These are phyloP conservation scores for Zygothrica quintamaculata DNA, from an alignment of 2,888 invertebrate genomes.

Conservation along the genomic window DNA sequence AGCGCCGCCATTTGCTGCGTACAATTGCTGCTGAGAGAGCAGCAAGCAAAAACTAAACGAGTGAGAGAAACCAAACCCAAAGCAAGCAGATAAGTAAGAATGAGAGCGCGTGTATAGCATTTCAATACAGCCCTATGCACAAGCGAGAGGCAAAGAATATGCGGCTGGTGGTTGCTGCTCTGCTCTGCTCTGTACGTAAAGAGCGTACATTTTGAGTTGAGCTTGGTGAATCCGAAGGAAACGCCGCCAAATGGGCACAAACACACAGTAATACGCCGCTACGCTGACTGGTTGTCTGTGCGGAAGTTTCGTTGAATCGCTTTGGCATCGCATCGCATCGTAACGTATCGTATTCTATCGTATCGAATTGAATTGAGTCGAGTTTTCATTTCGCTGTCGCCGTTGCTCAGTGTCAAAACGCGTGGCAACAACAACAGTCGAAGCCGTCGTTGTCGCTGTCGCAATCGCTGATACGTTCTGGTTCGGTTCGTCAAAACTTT, in stretches of 20 bases:
- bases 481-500: constrained; percentile 30
- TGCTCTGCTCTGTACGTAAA: constrained; percentile 2
- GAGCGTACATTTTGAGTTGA: constrained; percentile 11
- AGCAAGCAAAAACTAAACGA: not conserved
- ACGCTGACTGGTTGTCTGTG: constrained; percentile 67
- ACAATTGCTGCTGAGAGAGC: constrained; percentile 20
- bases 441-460: constrained; percentile 4
- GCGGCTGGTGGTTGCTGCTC: constrained; percentile 36
- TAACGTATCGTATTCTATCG: constrained; percentile 7
- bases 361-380: constrained; percentile 23
- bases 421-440: constrained; percentile 57
- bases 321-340: constrained; percentile 24
- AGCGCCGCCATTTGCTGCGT: constrained; percentile 72
- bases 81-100: constrained; percentile 16
- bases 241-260: constrained; percentile 32
- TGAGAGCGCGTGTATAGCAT: constrained; percentile 37
- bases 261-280: constrained; percentile 71
- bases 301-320: constrained; percentile 44
- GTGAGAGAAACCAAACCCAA: constrained; percentile 17
- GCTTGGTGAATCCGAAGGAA: constrained; percentile 18
- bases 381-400: constrained; percentile 38
- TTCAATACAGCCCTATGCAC: constrained; percentile 1
- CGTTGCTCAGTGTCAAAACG: constrained; percentile 49
- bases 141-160: constrained; percentile 27
- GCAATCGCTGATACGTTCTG: constrained; percentile 30